These are phyloP conservation scores for Chaetodon trifasciatus DNA, from an alignment of 2,797 vertebrate species.

Conservation along the genomic window DNA sequence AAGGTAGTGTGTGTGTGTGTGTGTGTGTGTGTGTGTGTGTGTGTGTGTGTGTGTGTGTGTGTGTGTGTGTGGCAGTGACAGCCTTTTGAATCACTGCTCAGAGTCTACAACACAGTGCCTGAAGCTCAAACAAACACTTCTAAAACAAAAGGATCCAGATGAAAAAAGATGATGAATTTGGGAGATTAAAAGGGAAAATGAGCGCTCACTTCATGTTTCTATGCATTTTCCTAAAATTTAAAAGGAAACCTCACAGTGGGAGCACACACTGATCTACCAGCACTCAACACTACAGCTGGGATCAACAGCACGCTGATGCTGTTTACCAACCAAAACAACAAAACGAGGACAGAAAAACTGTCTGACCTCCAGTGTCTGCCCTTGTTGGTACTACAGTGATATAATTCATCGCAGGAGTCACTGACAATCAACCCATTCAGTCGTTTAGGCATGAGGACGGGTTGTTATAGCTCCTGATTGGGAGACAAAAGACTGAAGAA, in stretches of 20 bases:
- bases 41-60: neutral
- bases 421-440: no score
- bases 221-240: neutral
- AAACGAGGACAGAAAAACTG: neutral
- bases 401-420: no score
- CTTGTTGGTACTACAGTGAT: no score
- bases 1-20: slow-evolving; percentile 1
- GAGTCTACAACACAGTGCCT: neutral
- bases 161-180: neutral
- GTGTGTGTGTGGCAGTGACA: neutral
- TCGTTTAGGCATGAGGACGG: no score
- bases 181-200: neutral
- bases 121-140: neutral
- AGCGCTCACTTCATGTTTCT: neutral
- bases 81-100: neutral
- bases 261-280: neutral
- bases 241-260: neutral
- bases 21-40: neutral
- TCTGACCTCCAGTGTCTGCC: no score
- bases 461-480: neutral
- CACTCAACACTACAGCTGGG: neutral
- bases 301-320: neutral
- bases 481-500: neutral
- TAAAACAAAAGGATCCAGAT: no score
- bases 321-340: neutral